Percentiles rank a stretch among this genome's conserved stretches.
These are phyloP conservation scores for Epirrhoe tristata DNA, from an alignment of 2,888 invertebrate species.

Conservation along the genomic window DNA sequence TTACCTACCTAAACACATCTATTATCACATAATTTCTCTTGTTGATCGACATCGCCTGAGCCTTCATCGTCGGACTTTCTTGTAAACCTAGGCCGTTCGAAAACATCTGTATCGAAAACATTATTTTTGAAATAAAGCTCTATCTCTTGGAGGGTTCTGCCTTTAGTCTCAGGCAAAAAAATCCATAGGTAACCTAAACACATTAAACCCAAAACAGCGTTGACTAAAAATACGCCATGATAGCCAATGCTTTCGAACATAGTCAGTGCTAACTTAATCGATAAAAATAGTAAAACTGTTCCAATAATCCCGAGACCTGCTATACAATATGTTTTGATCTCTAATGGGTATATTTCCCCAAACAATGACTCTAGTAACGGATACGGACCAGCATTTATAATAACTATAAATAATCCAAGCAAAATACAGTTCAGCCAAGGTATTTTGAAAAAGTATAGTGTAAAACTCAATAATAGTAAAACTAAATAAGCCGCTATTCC, in stretches of 20 bases:
- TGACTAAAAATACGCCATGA: slow-evolving; percentile 50
- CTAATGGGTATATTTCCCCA: slow-evolving; percentile 50
- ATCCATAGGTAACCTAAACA: slow-evolving; percentile 48
- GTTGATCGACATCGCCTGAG: not conserved
- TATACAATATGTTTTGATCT: slow-evolving; percentile 47
- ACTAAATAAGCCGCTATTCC: slow-evolving; percentile 37
- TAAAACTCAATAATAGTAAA: slow-evolving; percentile 35
- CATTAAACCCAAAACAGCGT: slow-evolving; percentile 39
- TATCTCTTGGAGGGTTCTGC: slow-evolving; percentile 51
- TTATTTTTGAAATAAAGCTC: slow-evolving; percentile 50
- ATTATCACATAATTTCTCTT: not conserved
- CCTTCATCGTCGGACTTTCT: not conserved
- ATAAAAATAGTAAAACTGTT: slow-evolving; percentile 44
- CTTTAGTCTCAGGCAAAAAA: slow-evolving; percentile 53
- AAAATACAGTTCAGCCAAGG: slow-evolving; percentile 40
- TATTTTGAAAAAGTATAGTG: slow-evolving; percentile 33
- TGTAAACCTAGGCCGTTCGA: not conserved
- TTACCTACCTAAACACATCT: too few relatives aligned
- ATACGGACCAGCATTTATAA: slow-evolving; percentile 47
- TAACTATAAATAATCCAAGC: slow-evolving; percentile 45
- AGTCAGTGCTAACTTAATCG: slow-evolving; percentile 41
- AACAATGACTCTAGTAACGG: slow-evolving; percentile 48
- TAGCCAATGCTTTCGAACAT: slow-evolving; percentile 47
- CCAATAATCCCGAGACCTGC: slow-evolving; percentile 39
- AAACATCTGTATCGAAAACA: slow-evolving; percentile 17